Conservation (phyloP, 2,888 invertebrate genomes). For the Zaprionus lineosus region DNA sequence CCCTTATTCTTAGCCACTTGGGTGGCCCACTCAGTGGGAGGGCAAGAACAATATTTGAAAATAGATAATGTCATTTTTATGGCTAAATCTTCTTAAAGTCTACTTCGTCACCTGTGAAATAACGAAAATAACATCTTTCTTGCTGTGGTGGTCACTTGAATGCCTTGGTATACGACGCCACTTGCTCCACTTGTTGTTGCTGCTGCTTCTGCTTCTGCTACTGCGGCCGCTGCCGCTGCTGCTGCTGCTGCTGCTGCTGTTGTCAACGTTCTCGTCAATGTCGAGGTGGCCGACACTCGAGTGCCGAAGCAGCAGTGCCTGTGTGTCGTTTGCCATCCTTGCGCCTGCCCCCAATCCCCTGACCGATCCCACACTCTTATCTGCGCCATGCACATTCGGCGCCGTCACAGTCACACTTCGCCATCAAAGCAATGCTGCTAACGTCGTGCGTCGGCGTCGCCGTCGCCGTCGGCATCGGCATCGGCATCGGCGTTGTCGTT, state of each 20-base stretch:
- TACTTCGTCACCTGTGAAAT: constrained; percentile 44
- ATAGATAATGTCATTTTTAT: constrained; percentile 49
- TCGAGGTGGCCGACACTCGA: constrained; percentile 50
- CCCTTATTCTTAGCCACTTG: no score
- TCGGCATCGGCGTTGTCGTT: background rate
- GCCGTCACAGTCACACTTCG: constrained; percentile 68
- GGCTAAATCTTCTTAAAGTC: constrained; percentile 36
- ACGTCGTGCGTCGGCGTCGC: constrained; percentile 24
- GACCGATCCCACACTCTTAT: constrained; percentile 43
- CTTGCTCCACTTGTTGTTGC: constrained; percentile 25
- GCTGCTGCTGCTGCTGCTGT: constrained; percentile 35
- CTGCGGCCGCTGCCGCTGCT: no score
- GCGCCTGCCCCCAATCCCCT: background rate
- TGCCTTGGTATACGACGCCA: constrained; percentile 29
- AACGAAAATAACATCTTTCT: constrained; percentile 1
- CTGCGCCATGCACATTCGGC: constrained; percentile 62
- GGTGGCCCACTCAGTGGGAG: no score
- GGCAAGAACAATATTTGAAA: constrained; percentile 37
- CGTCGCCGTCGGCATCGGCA: constrained; percentile 1
- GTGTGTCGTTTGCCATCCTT: no score
- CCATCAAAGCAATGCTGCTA: constrained; percentile 33
- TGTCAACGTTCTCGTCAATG: constrained; percentile 62
- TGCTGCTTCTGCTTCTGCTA: no score
- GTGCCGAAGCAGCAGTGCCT: constrained; percentile 40
- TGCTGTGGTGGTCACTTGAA: constrained; percentile 34